These are phyloP conservation scores for Trilocha varians DNA, from an alignment of 2,888 invertebrate species.

Conservation along the genomic window DNA sequence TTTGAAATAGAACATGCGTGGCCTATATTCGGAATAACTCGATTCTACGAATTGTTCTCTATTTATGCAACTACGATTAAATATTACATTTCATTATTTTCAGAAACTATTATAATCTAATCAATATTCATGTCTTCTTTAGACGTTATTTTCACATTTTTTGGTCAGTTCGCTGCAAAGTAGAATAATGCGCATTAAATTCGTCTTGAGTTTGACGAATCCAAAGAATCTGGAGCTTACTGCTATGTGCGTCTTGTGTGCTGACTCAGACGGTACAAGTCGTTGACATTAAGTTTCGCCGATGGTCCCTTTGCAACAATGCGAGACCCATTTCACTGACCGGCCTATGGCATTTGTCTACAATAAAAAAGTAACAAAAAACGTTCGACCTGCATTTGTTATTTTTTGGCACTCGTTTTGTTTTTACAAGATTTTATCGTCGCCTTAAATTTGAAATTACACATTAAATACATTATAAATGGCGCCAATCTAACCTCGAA, in stretches of 20 bases:
- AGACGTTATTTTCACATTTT: too few species aligned
- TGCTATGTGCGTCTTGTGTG: not conserved
- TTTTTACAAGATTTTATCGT: not conserved
- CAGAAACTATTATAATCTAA: too few species aligned
- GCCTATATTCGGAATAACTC: not conserved
- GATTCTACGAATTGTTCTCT: not conserved
- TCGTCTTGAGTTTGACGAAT: too few species aligned
- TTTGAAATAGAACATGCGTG: conserved; percentile 6
- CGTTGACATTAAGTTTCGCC: not conserved
- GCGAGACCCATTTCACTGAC: not conserved
- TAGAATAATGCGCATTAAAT: too few species aligned
- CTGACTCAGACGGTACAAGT: not conserved
- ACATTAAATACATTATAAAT: not conserved
- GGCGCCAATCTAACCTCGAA: not conserved
- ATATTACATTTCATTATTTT: too few species aligned
- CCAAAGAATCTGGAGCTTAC: not conserved
- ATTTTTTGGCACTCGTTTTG: not conserved
- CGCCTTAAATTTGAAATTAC: not conserved
- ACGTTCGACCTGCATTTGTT: not conserved
- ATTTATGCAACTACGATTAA: not conserved
- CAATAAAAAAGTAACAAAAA: not conserved
- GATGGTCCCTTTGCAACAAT: not conserved
- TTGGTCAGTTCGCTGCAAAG: too few species aligned
- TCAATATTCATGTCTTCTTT: too few species aligned
- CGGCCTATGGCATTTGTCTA: not conserved